A percentile compares a stretch with the other conserved stretches of the same genome.
These are phyloP conservation scores for Ceyx cyanopectus DNA, from an alignment of 2,113 vertebrate genomes.

Conservation along the genomic window DNA sequence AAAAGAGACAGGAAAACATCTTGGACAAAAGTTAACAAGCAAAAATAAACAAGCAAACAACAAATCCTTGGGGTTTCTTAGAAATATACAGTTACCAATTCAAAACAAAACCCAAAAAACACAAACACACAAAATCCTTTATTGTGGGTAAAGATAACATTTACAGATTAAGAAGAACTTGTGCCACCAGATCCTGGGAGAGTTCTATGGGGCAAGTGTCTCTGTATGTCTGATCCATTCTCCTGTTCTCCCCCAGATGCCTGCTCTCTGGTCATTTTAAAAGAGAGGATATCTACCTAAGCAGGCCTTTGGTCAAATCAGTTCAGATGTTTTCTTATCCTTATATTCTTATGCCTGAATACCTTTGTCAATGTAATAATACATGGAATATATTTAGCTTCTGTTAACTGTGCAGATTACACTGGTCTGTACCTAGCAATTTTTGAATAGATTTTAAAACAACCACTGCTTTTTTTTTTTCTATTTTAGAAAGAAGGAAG, in stretches of 20 bases:
- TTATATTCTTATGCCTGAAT: not conserved
- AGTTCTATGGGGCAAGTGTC: not conserved
- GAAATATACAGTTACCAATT: not conserved
- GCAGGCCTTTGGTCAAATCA: not conserved
- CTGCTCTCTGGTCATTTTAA: accelerated
- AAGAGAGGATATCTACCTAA: not conserved
- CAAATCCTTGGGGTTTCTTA: not conserved
- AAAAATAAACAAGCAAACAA: too few relatives aligned
- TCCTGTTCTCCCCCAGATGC: not conserved
- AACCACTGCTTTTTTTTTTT: not conserved
- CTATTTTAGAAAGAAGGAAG: not conserved
- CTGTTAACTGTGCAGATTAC: not conserved
- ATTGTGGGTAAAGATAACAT: not conserved
- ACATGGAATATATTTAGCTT: not conserved
- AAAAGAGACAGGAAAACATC: not conserved
- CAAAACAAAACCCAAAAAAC: accelerated
- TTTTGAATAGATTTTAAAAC: not conserved
- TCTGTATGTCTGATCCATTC: not conserved
- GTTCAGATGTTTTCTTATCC: not conserved
- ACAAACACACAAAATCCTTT: not conserved
- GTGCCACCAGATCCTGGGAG: not conserved
- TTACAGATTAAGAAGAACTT: not conserved
- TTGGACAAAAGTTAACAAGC: not conserved
- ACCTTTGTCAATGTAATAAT: not conserved
- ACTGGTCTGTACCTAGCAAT: not conserved